These are phyloP conservation scores for Haemorhous mexicanus DNA, from an alignment of 2,113 vertebrate species.

Conservation along the genomic window DNA sequence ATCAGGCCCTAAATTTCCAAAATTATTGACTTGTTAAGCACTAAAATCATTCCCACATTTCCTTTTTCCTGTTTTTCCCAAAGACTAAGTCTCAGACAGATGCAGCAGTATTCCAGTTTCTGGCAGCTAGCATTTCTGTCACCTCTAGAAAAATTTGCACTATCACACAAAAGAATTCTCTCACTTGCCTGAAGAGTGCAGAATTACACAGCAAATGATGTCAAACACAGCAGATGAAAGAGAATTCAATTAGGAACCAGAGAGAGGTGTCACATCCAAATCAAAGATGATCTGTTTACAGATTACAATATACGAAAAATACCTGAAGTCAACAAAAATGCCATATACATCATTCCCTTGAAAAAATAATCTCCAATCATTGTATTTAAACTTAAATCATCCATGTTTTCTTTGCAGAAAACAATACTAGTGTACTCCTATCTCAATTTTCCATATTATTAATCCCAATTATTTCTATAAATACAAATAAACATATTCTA, in stretches of 20 bases:
- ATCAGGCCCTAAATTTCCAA: background rate
- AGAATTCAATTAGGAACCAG: background rate
- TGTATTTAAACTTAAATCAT: background rate
- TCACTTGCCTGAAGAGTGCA: conserved; percentile 24
- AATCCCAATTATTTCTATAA: background rate
- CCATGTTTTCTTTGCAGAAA: background rate
- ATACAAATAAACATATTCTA: background rate
- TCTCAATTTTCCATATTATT: background rate
- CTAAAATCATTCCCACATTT: background rate
- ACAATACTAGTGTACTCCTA: background rate
- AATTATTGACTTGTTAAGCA: background rate
- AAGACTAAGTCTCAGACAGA: background rate
- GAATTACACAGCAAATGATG: background rate
- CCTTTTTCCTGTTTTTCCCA: background rate
- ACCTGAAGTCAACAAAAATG: background rate
- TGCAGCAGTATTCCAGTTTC: background rate
- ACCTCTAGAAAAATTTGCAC: background rate
- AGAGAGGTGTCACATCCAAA: background rate
- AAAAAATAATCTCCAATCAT: background rate
- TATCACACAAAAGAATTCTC: background rate
- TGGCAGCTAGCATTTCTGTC: background rate
- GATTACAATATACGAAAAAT: background rate
- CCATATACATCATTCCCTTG: background rate
- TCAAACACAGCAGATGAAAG: background rate
- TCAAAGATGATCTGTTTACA: background rate